Evolutionary conservation across 2,113 vertebrate genomes (phyloP).

Genomic region (Climacteris rufus): DNA sequence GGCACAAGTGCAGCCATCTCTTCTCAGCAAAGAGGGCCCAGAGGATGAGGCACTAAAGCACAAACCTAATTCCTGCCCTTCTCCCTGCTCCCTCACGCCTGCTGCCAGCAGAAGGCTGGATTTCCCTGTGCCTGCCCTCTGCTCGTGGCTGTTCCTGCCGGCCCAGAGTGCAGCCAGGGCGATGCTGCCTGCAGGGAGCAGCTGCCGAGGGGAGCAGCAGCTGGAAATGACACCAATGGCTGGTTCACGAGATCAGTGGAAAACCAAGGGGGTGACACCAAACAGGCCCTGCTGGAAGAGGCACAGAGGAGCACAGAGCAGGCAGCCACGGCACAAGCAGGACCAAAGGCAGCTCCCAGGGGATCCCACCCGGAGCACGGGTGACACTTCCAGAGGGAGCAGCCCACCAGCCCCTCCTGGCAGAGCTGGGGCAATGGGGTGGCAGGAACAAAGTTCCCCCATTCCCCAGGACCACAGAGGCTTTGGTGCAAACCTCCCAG

Average conservation of each 20-base stretch:
- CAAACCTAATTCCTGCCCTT: not conserved
- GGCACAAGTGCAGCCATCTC: not conserved
- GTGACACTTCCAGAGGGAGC: not conserved
- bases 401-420: not conserved
- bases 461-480: not conserved
- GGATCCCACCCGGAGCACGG: accelerated
- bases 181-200: not conserved
- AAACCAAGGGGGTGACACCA: not conserved
- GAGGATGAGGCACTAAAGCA: not conserved
- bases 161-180: not conserved
- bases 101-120: not conserved
- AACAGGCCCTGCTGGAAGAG: not conserved
- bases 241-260: not conserved
- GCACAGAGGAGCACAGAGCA: not conserved
- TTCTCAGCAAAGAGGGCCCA: not conserved
- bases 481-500: not conserved
- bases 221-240: not conserved
- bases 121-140: not conserved
- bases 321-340: not conserved
- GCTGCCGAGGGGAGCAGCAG: not conserved
- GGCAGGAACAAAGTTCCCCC: not conserved
- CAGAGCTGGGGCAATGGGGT: not conserved
- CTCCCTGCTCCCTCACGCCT: not conserved
- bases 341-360: not conserved
- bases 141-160: not conserved